phyloP scores from a whole-genome alignment of 2,797 vertebrate genomes.

The Halcyon chelicuti region DNA sequence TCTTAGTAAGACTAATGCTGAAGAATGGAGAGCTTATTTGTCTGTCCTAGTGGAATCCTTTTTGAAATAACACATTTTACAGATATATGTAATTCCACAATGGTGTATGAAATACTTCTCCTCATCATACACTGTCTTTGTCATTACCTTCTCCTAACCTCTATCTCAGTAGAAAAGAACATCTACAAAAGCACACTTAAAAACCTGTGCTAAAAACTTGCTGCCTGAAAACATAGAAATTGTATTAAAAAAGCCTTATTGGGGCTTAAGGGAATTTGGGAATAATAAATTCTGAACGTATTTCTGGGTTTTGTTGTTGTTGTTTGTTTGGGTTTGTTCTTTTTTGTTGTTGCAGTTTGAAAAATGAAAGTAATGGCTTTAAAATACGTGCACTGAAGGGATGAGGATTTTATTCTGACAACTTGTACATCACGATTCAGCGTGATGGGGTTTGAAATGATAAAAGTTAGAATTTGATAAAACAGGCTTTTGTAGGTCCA shows the following conservation, averaged over 20 bases:
- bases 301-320: neutral
- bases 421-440: slow-evolving; percentile 35
- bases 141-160: neutral
- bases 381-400: neutral
- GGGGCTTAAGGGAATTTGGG: neutral
- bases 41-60: neutral
- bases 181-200: slow-evolving; percentile 21
- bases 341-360: neutral
- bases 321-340: neutral
- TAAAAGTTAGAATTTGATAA: slow-evolving; percentile 40
- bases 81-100: slow-evolving; percentile 40
- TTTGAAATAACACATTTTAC: slow-evolving; percentile 8
- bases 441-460: slow-evolving; percentile 16
- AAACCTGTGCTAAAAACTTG: neutral
- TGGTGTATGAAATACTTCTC: neutral
- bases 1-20: neutral
- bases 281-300: neutral
- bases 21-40: slow-evolving; percentile 26
- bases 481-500: neutral
- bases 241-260: slow-evolving; percentile 18
- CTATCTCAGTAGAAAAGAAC: slow-evolving; percentile 1
- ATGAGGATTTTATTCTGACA: slow-evolving; percentile 37
- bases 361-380: slow-evolving; percentile 25
- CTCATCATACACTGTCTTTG: neutral
- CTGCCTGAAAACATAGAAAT: neutral